These are phyloP conservation scores for Cylloceria caligata DNA, from an alignment of 2,888 invertebrate species.

Conservation along the genomic window DNA sequence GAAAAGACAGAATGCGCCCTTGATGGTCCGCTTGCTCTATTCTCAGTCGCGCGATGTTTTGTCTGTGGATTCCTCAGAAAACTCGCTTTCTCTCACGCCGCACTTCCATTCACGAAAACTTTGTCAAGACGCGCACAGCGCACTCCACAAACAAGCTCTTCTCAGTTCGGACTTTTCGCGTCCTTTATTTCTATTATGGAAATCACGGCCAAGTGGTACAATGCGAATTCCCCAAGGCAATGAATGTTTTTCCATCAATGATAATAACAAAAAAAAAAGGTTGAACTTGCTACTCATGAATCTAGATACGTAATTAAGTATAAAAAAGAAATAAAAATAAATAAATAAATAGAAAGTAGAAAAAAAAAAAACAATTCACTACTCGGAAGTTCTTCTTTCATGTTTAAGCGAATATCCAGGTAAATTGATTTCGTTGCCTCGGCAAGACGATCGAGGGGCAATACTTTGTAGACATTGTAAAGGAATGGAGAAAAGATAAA, in stretches of 20 bases:
- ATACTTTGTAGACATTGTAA: background rate
- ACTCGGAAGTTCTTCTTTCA: too few relatives aligned
- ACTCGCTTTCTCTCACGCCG: conserved; percentile 15
- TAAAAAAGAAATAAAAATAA: too few relatives aligned
- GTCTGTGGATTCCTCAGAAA: conserved; percentile 18
- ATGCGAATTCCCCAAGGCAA: conserved; percentile 26
- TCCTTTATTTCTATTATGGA: conserved; percentile 49
- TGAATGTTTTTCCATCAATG: conserved; percentile 26
- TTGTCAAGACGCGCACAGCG: background rate
- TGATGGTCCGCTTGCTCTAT: conserved; percentile 24
- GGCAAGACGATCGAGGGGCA: background rate
- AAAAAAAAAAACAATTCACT: too few relatives aligned
- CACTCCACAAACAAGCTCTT: conserved; percentile 1
- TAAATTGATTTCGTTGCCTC: background rate
- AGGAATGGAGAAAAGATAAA: background rate
- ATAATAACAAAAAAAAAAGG: background rate
- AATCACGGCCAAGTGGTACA: conserved; percentile 35
- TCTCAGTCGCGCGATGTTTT: conserved; percentile 13
- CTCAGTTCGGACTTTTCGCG: conserved; percentile 34
- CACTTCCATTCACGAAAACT: conserved; percentile 29
- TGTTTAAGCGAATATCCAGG: too few relatives aligned
- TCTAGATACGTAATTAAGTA: too few relatives aligned
- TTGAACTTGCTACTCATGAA: too few relatives aligned
- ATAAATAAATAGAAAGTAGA: too few relatives aligned
- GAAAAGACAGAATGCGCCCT: conserved; percentile 1